A percentile compares a stretch with the other conserved stretches of the same genome.
These are phyloP conservation scores for Tipula lateralis DNA, from an alignment of 2,888 invertebrate genomes.

Conservation along the genomic window DNA sequence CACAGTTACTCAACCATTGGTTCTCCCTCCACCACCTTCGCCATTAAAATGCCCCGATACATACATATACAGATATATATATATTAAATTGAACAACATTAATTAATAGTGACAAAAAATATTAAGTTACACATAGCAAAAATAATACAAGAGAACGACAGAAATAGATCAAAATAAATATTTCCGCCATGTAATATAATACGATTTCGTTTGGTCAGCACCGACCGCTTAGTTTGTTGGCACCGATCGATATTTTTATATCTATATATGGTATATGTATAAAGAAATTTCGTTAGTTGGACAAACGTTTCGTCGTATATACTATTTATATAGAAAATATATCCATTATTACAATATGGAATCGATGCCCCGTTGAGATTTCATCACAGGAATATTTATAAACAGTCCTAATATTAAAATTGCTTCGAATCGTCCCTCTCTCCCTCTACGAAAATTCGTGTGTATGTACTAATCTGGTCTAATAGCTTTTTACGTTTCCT, in stretches of 20 bases:
- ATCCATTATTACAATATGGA: background rate
- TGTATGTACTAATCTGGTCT: background rate
- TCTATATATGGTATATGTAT: background rate
- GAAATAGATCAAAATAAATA: background rate
- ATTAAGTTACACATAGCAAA: background rate
- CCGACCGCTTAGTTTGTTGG: background rate
- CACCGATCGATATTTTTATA: background rate
- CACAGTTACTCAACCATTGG: background rate
- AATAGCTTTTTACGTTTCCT: background rate
- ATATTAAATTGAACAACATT: background rate
- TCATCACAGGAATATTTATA: background rate
- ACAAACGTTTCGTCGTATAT: background rate
- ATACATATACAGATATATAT: background rate
- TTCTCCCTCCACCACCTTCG: background rate
- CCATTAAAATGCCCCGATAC: background rate
- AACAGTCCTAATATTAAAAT: background rate
- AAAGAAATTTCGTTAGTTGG: background rate
- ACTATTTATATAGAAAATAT: background rate
- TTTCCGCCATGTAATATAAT: background rate
- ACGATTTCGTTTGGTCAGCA: background rate
- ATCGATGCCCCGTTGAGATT: background rate
- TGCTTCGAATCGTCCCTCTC: background rate
- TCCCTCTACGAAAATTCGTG: background rate
- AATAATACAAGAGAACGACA: background rate
- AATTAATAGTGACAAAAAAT: constrained; percentile 16